These are phyloP conservation scores for Atlantisia rogersi DNA, from an alignment of 2,113 vertebrate genomes.

Conservation along the genomic window DNA sequence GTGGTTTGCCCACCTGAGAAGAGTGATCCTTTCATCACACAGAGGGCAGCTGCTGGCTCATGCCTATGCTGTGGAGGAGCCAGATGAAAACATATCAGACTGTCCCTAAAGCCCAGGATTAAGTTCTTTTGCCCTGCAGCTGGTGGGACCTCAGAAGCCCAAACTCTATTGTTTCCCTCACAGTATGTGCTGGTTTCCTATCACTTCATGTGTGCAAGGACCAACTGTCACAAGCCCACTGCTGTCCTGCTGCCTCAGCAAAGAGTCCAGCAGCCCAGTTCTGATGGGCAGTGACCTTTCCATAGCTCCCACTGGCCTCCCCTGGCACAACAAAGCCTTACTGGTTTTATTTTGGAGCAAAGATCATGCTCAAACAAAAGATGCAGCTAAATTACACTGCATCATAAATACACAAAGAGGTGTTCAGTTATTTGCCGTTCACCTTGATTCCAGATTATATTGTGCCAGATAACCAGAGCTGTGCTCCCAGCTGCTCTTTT, in stretches of 20 bases:
- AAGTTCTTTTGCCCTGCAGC: background rate
- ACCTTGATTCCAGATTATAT: background rate
- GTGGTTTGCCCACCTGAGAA: background rate
- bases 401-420: background rate
- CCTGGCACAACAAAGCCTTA: background rate
- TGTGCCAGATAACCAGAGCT: background rate
- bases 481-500: background rate
- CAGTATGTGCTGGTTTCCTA: background rate
- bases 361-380: background rate
- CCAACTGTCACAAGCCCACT: background rate
- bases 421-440: background rate
- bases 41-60: background rate
- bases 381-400: background rate
- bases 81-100: background rate
- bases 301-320: background rate
- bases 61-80: rapidly evolving
- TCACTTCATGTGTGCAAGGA: background rate
- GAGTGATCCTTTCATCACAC: background rate
- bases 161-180: background rate
- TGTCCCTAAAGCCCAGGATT: background rate
- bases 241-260: background rate
- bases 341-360: background rate
- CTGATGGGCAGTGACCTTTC: background rate
- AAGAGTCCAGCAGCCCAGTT: background rate
- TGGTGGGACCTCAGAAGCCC: background rate